These are phyloP conservation scores for Mimas tiliae DNA, from an alignment of 2,888 invertebrate genomes.

Conservation along the genomic window DNA sequence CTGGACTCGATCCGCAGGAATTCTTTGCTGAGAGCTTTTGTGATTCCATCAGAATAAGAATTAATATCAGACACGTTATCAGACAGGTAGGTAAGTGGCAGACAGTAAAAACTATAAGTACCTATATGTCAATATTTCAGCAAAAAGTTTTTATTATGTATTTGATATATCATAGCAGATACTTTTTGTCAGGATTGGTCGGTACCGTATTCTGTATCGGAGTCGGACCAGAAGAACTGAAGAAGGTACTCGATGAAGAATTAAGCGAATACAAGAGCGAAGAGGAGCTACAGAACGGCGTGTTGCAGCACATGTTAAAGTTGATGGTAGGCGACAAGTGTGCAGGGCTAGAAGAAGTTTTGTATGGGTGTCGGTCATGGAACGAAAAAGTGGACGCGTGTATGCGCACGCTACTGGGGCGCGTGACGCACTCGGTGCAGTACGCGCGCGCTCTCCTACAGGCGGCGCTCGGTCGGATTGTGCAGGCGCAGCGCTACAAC, in stretches of 20 bases:
- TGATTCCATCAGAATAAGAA: no score
- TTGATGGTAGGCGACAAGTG: conserved; percentile 30
- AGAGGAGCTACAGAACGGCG: conserved; percentile 51
- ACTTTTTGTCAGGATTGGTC: conserved; percentile 50
- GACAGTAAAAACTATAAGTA: no score
- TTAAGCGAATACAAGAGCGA: conserved; percentile 45
- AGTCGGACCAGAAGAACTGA: conserved; percentile 52
- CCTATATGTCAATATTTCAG: no score
- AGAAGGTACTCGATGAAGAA: conserved; percentile 44
- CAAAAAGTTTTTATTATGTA: no score
- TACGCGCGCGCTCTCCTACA: conserved; percentile 55
- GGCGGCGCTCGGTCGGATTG: conserved; percentile 48
- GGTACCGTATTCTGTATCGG: conserved; percentile 67
- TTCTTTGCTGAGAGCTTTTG: no score
- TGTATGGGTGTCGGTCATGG: conserved; percentile 41
- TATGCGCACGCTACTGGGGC: conserved; percentile 52
- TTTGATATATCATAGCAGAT: no score
- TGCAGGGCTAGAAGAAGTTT: conserved; percentile 31
- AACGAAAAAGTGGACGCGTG: conserved; percentile 46
- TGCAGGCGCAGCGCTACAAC: conserved; percentile 38
- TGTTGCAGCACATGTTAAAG: conserved; percentile 56
- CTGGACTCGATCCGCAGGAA: no score
- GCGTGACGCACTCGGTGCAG: conserved; percentile 57
- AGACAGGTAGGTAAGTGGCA: no score
- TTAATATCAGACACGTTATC: no score